These are phyloP conservation scores for Myotis vivesi DNA, from an alignment of 2,797 vertebrate genomes.

Conservation along the genomic window DNA sequence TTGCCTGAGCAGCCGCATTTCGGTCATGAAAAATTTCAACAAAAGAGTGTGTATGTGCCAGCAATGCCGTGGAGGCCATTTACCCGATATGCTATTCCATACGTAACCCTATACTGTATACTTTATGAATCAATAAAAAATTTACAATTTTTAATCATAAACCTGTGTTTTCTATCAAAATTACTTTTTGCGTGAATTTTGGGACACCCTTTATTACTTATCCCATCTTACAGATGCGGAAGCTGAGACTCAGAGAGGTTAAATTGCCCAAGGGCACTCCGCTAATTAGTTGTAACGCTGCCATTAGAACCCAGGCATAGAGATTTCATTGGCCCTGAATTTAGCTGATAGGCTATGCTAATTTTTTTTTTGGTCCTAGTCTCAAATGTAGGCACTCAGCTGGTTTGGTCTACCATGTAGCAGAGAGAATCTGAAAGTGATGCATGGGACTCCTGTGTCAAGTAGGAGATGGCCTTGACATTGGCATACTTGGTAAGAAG, in stretches of 20 bases:
- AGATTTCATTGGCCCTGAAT: neutral
- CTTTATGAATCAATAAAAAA: no score
- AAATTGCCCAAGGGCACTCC: neutral
- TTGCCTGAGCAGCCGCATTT: no score
- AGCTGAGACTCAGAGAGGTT: neutral
- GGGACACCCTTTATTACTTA: neutral
- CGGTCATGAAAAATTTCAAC: no score
- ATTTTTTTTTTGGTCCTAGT: neutral
- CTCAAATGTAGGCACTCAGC: neutral
- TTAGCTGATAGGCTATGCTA: neutral
- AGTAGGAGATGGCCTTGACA: neutral
- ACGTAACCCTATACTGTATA: no score
- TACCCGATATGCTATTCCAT: no score
- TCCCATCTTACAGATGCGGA: neutral
- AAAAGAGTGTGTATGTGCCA: no score
- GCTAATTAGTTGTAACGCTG: neutral
- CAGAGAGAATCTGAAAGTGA: neutral
- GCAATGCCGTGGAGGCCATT: no score
- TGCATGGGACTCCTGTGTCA: neutral
- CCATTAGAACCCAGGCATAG: neutral
- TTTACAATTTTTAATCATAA: no score
- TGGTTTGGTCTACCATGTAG: neutral
- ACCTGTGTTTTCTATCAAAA: no score
- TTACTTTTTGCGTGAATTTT: no score
- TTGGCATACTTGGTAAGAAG: neutral